Evolutionary conservation across 2,888 invertebrate genomes (phyloP), one percentile per base, ranked within the genome.

Genomic region (Seira musarum): DNA sequence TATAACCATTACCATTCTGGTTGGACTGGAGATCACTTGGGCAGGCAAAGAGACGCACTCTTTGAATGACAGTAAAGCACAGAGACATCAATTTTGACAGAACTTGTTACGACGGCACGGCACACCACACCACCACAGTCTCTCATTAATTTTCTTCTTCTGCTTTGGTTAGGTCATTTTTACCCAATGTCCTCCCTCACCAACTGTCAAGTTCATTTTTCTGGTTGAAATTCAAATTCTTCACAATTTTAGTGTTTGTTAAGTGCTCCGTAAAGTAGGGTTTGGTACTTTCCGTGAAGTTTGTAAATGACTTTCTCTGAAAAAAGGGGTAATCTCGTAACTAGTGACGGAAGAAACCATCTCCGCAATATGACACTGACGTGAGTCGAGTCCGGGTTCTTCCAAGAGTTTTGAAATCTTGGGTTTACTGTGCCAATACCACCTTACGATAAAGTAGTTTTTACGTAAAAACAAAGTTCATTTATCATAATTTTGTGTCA

Each of bases 401-500:
- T 40, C 13, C 40, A 40, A 40, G 13, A 40, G 6, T 8, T 75
- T 75, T 67, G 68, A 68, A 75, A 49, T 40, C 46, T 60, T 49
- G 19, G 30, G 25, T 35, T 68, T 5, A 53, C 17, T 21, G 53
- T 22, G 53, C 22, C n/a, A n/a, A n/a, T 53, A 60, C 74, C 57
- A 22, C 66, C 74, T 60, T 64, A 2, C 64, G 10, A 10, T 19
- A 57, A 13, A 40, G 40, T 8, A 6, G 40, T 8, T 6, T 53
- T 64, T 61, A 6, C 35, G 40, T 49, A 53, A 13, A 40, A 21
- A 64, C 68, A 30, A 24, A 69, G 68, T 60, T 60, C 71, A 78
- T 78, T 78, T 67, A 78, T 78, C 78, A n/a, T n/a, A 78, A 78
- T 10, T 72, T 60, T 65, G 35, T 61, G 78, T 78, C 78, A 78